Evolutionary conservation across 2,888 invertebrate genomes (phyloP).

Genomic region (Netelia inedita): DNA sequence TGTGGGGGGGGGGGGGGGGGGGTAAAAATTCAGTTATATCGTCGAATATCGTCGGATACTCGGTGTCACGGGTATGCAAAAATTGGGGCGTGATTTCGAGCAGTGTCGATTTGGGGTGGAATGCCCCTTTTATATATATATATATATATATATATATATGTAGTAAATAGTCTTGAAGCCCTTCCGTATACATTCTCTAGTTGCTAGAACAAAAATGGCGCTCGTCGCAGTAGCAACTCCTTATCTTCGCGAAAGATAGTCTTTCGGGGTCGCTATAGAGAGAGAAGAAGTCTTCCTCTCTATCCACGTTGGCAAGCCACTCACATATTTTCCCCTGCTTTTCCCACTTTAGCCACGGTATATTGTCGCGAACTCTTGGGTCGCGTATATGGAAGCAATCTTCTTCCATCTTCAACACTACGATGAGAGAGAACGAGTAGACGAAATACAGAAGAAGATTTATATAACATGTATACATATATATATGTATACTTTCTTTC

Average conservation of each 20-base stretch:
- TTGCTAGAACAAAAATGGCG: slow-evolving; percentile 23
- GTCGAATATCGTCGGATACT: too few relatives aligned
- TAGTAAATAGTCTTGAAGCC: slow-evolving; percentile 21
- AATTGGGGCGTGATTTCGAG: too few relatives aligned
- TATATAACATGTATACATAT: slow-evolving; percentile 1
- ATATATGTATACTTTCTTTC: background rate
- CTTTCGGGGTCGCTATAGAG: slow-evolving; percentile 10
- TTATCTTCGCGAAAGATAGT: slow-evolving; percentile 57
- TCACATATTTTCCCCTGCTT: slow-evolving; percentile 28
- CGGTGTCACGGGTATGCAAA: too few relatives aligned
- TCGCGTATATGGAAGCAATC: slow-evolving; percentile 48
- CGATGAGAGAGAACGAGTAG: slow-evolving; percentile 22
- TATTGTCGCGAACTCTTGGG: slow-evolving; percentile 40
- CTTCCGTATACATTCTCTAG: slow-evolving; percentile 26
- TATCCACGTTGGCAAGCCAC: slow-evolving; percentile 22
- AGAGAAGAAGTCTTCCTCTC: slow-evolving; percentile 7
- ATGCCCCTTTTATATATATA: background rate
- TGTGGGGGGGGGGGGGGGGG: too few relatives aligned
- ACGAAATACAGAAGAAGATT: slow-evolving; percentile 22
- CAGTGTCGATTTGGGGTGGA: too few relatives aligned
- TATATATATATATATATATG: slow-evolving; percentile 3
- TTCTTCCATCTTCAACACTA: slow-evolving; percentile 56
- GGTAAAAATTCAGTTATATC: too few relatives aligned
- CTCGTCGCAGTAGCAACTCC: slow-evolving; percentile 41
- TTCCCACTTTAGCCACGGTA: slow-evolving; percentile 40